Evolutionary conservation across 2,888 invertebrate genomes (phyloP).

Genomic region (Tenthredo mesomela): DNA sequence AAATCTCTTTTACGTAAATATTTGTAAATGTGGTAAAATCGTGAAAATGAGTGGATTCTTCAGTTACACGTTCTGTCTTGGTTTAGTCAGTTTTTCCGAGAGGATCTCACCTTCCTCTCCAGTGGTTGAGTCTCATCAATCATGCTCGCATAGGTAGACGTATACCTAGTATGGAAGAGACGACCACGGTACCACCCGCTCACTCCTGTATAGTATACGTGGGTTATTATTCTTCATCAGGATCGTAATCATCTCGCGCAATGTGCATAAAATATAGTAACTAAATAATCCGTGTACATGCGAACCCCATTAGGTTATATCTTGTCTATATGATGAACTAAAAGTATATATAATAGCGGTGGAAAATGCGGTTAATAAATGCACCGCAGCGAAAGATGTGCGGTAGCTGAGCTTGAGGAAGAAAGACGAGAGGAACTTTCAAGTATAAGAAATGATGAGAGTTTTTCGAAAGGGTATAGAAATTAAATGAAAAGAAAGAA

Average conservation of each 20-base stretch:
- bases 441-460: no score
- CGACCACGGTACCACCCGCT: neutral
- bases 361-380: neutral
- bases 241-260: neutral
- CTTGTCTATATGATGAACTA: neutral
- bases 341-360: neutral
- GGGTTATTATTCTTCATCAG: conserved; percentile 58
- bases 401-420: no score
- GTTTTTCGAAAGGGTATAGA: no score
- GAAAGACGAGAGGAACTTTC: no score
- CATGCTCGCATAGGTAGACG: neutral
- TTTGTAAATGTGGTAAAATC: neutral
- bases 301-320: conserved; percentile 43
- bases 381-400: neutral
- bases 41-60: neutral
- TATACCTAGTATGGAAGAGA: neutral
- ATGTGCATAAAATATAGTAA: conserved; percentile 45
- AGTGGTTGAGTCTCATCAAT: neutral
- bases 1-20: no score
- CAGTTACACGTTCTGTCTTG: neutral
- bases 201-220: neutral
- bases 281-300: conserved; percentile 40
- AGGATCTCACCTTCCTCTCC: conserved; percentile 8
- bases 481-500: no score
- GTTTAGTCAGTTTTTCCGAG: neutral